These are phyloP conservation scores for Orius laevigatus DNA, from an alignment of 1,140 invertebrate species.

Conservation along the genomic window DNA sequence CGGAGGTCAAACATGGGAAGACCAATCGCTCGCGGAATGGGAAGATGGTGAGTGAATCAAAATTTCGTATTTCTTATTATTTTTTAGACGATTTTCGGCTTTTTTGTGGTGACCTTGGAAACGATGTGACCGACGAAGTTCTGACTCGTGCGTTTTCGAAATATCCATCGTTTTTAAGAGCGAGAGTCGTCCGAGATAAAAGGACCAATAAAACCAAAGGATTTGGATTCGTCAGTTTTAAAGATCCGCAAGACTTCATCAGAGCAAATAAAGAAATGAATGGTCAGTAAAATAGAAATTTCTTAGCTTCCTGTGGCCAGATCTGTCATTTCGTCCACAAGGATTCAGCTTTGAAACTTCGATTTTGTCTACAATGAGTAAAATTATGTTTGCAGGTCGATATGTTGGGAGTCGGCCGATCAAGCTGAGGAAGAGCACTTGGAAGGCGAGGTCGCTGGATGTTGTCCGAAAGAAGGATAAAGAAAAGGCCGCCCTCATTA, in stretches of 20 bases:
- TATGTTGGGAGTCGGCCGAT: slow-evolving; percentile 98
- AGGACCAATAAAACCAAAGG: slow-evolving; percentile 96
- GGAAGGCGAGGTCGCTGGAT: slow-evolving; percentile 88
- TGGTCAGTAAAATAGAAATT: too few species aligned
- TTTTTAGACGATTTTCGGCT: slow-evolving; percentile 84
- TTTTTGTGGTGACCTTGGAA: slow-evolving; percentile 97
- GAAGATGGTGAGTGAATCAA: slow-evolving; percentile 43
- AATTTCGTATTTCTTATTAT: slow-evolving; percentile 14
- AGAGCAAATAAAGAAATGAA: slow-evolving; percentile 98
- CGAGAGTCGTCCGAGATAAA: slow-evolving; percentile 92
- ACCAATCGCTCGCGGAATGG: slow-evolving; percentile 80
- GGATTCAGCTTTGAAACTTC: not conserved
- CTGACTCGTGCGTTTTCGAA: slow-evolving; percentile 86
- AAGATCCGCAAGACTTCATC: slow-evolving; percentile 93
- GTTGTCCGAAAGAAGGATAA: slow-evolving; percentile 89
- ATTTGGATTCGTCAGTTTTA: slow-evolving; percentile 97
- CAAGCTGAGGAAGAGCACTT: slow-evolving; percentile 89
- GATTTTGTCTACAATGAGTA: not conserved
- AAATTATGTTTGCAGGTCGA: slow-evolving; percentile 41
- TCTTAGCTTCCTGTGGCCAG: not conserved
- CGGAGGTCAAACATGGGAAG: slow-evolving; percentile 89
- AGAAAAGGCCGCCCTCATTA: slow-evolving; percentile 64
- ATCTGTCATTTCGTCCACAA: not conserved
- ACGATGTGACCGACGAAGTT: slow-evolving; percentile 96
- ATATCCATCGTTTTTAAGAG: slow-evolving; percentile 85